Base-by-base conservation (phyloP, 1,140 invertebrate species). In the Calliopsis andreniformis region DNA sequence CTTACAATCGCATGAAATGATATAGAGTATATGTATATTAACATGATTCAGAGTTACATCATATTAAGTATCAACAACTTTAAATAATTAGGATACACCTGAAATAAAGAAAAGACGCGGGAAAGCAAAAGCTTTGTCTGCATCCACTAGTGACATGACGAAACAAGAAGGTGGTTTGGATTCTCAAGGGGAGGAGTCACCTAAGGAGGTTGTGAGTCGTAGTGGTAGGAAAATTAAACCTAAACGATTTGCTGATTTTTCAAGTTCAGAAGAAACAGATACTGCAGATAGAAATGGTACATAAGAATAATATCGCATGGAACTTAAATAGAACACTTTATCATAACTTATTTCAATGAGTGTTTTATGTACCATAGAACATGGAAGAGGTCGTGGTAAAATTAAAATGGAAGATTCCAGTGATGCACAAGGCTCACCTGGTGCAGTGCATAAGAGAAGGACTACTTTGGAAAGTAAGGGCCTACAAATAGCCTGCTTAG, bases 221-320 rank as follows among this genome's bases (percentile, higher is more conserved):
- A 96, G 95, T 87, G 95, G 95, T 0, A 93, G 96, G 35, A 96
- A 96, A 91, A 95, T 96, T 71, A 95, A 95, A 86, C 95, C 94
- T 0, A 96, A 96, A 87, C 92, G 89, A 83, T 94, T 92, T 78
- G 87, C 90, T n/a, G 91, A 92, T 73, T 90, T 88, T 28, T 90
- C 88, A 18, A 90, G 89, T 55, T 88, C 89, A 0, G 89, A 90
- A 51, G 90, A 91, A 73, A 87, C 86, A n/a, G 84, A 87, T 45
- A 58, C 62, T 30, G 72, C 78, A 5, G 78, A 85, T 16, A 91
- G 87, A 80, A 87, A 64, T 84, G 87, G 86, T 89, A 84, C 58
- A 66, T 82, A 70, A 18, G 12, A 59, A 25, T 42, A 59, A 1
- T 47, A 79, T 63, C 1, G 10, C 10, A 5, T 39, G 10, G 35